phyloP scores from a whole-genome alignment of 64 coral and sea anemone species.

The Trachythela sp. region DNA sequence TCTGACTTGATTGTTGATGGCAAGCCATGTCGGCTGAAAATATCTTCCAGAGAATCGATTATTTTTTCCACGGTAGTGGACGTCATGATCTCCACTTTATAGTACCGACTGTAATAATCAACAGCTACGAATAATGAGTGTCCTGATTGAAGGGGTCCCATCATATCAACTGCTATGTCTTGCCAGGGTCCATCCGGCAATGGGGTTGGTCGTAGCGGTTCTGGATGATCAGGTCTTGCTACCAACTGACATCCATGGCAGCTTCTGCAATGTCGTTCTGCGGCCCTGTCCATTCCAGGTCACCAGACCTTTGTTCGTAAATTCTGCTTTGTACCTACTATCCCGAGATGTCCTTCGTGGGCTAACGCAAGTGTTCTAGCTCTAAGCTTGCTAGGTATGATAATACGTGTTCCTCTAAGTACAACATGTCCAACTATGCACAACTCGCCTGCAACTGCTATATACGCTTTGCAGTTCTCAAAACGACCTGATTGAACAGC shows the following conservation, averaged over 20 bases:
- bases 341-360: slow-evolving; percentile 19
- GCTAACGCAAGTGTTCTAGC: neutral
- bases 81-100: neutral
- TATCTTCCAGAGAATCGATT: neutral
- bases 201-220: neutral
- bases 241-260: slow-evolving; percentile 50
- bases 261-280: slow-evolving; percentile 36
- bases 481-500: neutral
- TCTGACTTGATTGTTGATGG: slow-evolving; percentile 31
- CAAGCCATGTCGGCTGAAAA: slow-evolving; percentile 2
- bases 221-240: neutral
- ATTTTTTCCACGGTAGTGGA: slow-evolving; percentile 15
- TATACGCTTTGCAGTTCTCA: slow-evolving; percentile 2
- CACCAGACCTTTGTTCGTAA: slow-evolving; percentile 27
- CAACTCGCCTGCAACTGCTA: neutral
- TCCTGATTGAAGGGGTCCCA: slow-evolving; percentile 24
- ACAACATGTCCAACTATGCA: slow-evolving; percentile 30
- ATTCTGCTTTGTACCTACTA: slow-evolving; percentile 24
- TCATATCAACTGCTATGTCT: neutral
- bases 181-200: slow-evolving; percentile 18
- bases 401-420: slow-evolving; percentile 22
- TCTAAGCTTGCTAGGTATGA: slow-evolving; percentile 11
- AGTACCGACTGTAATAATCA: slow-evolving; percentile 34
- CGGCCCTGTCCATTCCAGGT: slow-evolving; percentile 27
- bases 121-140: slow-evolving; percentile 2